Base-by-base conservation (phyloP, 2,888 invertebrate species). In the Leptinotarsa haldemani region DNA sequence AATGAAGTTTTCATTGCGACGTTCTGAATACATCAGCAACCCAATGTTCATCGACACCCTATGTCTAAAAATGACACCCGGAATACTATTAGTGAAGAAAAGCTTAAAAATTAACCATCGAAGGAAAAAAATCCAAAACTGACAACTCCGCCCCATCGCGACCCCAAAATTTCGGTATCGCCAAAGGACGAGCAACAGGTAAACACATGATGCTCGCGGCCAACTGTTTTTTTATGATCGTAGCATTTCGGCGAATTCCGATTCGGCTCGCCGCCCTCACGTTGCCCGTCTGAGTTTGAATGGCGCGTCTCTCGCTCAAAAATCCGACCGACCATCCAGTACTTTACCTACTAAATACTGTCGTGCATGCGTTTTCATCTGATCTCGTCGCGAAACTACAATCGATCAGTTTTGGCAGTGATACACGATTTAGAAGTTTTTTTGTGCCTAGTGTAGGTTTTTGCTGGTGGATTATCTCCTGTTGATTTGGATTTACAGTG, bases 181-280 rank as follows among this genome's bases (percentile, higher is more conserved):
- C n/a, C 50, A n/a, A 66, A 50, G 22, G 25, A 20, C n/a, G 79
- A 78, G 81, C 81, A 82, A 81, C 82, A 82, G 84, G 82, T 83
- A 83, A 81, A 68, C 48, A 30, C 69, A 65, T 47, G 61, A n/a
- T 68, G 56, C 68, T 58, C 47, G 68, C 68, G 56, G 65, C 56
- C 7, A 77, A 69, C 70, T 74, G 75, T 75, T 78, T 81, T 25
- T 83, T 82, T 81, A 74, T 79, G 78, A 76, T 83, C 82, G 83
- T 78, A 70, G 52, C 69, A 70, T 79, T 82, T 83, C 84, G 84
- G 77, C 74, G 79, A 73, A 76, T 81, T 82, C 81, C 84, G 84
- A 79, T 71, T 58, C 71, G 77, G 72, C 80, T 82, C 83, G 84
- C 76, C 75, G 76, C 79, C 75, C 76, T 77, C 82, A 81, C 79